These are phyloP conservation scores for Ecliptopera silaceata DNA, from an alignment of 2,888 invertebrate species.

Conservation along the genomic window DNA sequence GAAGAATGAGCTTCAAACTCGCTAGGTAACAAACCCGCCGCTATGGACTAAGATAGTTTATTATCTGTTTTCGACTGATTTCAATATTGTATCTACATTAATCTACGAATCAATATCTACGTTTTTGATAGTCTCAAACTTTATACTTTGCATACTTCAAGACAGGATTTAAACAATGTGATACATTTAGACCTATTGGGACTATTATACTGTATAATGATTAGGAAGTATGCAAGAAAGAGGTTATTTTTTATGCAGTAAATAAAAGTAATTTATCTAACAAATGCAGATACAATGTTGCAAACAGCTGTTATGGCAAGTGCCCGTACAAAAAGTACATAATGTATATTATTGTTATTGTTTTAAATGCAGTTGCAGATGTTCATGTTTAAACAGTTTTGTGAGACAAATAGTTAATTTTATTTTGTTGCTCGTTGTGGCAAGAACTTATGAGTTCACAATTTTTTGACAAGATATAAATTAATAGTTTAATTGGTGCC, in stretches of 20 bases:
- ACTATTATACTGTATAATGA: too few relatives aligned
- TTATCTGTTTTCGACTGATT: conserved; percentile 9
- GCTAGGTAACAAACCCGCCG: conserved; percentile 20
- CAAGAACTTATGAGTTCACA: conserved; percentile 10
- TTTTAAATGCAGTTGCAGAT: conserved; percentile 22
- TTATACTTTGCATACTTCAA: too few relatives aligned
- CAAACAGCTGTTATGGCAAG: conserved; percentile 9
- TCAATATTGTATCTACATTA: conserved; percentile 6
- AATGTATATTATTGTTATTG: conserved; percentile 30
- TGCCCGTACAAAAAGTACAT: conserved; percentile 26
- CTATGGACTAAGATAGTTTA: conserved; percentile 25
- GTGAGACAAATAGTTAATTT: conserved; percentile 16
- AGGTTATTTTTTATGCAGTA: too few relatives aligned
- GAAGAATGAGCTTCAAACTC: conserved; percentile 34
- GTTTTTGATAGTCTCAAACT: too few relatives aligned
- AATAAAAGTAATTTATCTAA: neutral
- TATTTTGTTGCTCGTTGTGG: conserved; percentile 3
- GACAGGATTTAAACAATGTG: too few relatives aligned
- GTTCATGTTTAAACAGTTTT: conserved; percentile 27
- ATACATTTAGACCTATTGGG: too few relatives aligned
- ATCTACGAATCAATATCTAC: too few relatives aligned
- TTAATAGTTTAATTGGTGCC: neutral
- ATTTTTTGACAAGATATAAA: conserved; percentile 8
- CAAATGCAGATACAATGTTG: conserved; percentile 14
- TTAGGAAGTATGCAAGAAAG: too few relatives aligned